Percentiles rank a stretch among this genome's conserved stretches.
Conservation (phyloP, 2,888 invertebrate species). For the Lumbricus terrestris region DNA sequence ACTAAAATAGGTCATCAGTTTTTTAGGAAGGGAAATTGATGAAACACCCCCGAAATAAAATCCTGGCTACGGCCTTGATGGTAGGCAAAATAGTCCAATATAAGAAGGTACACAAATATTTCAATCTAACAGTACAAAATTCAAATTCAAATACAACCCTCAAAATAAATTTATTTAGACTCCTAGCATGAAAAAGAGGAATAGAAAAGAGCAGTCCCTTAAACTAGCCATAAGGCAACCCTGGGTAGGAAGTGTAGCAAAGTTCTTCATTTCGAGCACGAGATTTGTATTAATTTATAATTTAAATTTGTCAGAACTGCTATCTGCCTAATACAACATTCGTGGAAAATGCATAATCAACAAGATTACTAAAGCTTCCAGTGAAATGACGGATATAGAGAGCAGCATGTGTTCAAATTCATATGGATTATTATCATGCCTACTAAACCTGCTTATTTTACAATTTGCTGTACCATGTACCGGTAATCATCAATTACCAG, state of each 20-base stretch:
- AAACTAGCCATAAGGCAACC: no score
- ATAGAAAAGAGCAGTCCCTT: no score
- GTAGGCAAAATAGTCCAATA: neutral
- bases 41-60: no score
- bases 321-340: neutral
- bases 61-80: no score
- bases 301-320: neutral
- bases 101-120: neutral
- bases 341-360: neutral
- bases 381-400: neutral
- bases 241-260: no score
- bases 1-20: no score
- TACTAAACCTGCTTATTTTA: no score
- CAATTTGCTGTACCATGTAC: no score
- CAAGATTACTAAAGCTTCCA: neutral
- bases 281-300: neutral
- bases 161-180: neutral
- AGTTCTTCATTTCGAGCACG: no score
- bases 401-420: neutral
- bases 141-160: neutral
- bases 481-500: no score
- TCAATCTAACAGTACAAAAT: neutral
- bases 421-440: no score
- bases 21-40: no score
- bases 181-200: neutral